A percentile compares a stretch with the other conserved stretches of the same genome.
phyloP scores from a whole-genome alignment of 2,888 invertebrate species.

The Labia minor region DNA sequence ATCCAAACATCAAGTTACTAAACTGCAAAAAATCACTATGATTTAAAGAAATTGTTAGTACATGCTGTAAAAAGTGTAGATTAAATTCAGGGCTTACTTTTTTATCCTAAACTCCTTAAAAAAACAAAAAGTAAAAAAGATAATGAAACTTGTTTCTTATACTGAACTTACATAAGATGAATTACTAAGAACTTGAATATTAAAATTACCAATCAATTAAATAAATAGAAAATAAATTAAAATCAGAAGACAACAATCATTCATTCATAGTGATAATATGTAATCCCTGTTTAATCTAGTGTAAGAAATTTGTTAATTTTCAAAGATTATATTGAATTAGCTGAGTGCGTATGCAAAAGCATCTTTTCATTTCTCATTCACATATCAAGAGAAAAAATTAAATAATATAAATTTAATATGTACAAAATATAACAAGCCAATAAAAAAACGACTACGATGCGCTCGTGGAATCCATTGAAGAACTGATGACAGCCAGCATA shows the following conservation, averaged over 20 bases:
- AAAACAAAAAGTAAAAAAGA: no score
- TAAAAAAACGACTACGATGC: constrained; percentile 2
- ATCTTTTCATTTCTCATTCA: not conserved
- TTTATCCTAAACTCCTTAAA: no score
- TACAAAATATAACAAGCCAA: not conserved
- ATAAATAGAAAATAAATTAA: no score
- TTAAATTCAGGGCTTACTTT: not conserved
- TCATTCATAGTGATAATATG: not conserved
- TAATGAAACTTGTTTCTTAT: no score
- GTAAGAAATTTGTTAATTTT: not conserved
- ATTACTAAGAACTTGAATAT: no score
- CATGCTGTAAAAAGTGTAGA: not conserved
- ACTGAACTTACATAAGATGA: no score
- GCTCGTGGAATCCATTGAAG: constrained; percentile 7
- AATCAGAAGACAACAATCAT: no score
- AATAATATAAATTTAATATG: no score
- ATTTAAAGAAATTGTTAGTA: not conserved
- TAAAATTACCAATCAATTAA: no score
- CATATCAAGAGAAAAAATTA: no score
- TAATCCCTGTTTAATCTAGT: not conserved
- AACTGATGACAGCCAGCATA: not conserved
- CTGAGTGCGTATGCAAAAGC: constrained; percentile 1
- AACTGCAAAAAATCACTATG: not conserved
- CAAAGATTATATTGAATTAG: not conserved
- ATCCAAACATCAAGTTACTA: not conserved